phyloP scores from a whole-genome alignment of 2,113 vertebrate species.

The Erythrocercus mccallii region DNA sequence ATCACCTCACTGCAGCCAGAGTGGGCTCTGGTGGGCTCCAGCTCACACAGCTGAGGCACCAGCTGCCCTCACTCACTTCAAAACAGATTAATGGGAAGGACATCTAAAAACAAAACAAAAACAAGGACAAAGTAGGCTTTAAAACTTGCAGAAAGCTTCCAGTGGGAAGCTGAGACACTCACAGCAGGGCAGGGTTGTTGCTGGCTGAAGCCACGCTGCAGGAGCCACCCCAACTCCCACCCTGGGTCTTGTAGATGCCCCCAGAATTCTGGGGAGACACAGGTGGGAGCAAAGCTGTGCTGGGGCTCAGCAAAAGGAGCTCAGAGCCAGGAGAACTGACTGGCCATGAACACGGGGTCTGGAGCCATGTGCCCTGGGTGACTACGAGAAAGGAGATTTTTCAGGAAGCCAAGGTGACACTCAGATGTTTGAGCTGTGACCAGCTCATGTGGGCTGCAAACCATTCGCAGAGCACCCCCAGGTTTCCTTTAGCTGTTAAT shows the following conservation, averaged over 20 bases:
- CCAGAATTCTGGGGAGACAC: accelerated
- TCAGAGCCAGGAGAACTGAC: not conserved
- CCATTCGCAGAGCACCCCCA: not conserved
- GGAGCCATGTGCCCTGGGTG: accelerated
- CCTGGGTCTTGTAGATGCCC: accelerated
- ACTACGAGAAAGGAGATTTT: not conserved
- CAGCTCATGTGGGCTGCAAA: not conserved
- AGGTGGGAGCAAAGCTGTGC: not conserved
- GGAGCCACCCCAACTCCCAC: not conserved
- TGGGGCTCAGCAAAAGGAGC: not conserved
- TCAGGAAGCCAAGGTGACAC: not conserved
- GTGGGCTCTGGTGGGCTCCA: not conserved
- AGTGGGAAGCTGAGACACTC: accelerated
- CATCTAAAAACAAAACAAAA: not conserved
- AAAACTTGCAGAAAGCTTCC: not conserved
- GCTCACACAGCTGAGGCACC: not conserved
- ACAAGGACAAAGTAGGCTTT: not conserved
- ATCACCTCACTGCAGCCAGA: accelerated
- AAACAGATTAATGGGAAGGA: not conserved
- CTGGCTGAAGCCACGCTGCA: accelerated
- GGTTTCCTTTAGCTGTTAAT: slow-evolving; percentile 34
- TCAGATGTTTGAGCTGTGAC: not conserved
- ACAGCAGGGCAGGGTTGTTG: accelerated
- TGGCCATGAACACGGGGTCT: accelerated
- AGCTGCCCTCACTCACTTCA: not conserved